Base-by-base conservation (phyloP, 2,797 vertebrate species). In the Mormyrops boulengeri region DNA sequence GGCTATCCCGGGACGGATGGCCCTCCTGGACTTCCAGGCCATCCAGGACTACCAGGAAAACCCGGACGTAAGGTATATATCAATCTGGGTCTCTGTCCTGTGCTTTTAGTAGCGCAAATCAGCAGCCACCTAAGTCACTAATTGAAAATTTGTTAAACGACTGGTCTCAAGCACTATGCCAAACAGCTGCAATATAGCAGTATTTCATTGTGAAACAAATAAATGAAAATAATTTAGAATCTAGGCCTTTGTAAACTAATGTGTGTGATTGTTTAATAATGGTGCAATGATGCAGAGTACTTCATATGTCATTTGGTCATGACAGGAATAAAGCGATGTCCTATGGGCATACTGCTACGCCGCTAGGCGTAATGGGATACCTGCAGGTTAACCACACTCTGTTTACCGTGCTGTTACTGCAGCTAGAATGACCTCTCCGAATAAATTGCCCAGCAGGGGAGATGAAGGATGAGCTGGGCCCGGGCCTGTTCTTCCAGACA, bases 1-100 rank as follows among this genome's bases (percentile, higher is more conserved):
- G 98, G 98, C 89, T 97, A 96, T 90, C 94, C 95, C 77, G 98
- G 98, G 89, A 89, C 89, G 0, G 97, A 97, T 4, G 97, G 97
- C 17, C 73, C 94, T 88, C 92, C 95, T 52, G 98, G 98, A 92
- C 94, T 95, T 88, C 91, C 93, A 38, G 98, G 98, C 73, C 95
- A 96, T 91, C 90, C 90, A 90, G 98, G 98, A 87, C 90, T 95
- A 7, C 94, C 95, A 44, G 98, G 98, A 92, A 95, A 94, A 88
- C 90, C 93, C 84, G 98, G 98, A 88, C 93, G 92, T 89, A 92
- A 92, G 91, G 96, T 96, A 89, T 94, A 93, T 94, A 89, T 69
- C 47, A 44, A n/a, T 19, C 26, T 47, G 41, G 30, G 11, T 57
- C 30, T 41, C 14, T 55, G 19, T 38, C 38, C 30, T 55, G 8